Conservation (phyloP, 1,140 invertebrate genomes). For the Steinernema khuongi region DNA sequence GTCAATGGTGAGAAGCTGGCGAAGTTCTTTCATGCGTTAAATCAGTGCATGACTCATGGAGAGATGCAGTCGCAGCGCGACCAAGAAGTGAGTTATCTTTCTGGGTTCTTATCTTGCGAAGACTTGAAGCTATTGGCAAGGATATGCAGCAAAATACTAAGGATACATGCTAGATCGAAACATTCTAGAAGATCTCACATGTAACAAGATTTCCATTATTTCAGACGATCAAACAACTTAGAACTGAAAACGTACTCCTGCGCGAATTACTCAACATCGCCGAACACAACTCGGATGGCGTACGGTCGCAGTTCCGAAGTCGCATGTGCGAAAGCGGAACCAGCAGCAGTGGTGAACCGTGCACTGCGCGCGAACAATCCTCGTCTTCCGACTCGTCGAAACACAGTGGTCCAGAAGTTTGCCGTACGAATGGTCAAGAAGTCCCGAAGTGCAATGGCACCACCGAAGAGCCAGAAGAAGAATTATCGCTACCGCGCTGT, state of each 20-base stretch:
- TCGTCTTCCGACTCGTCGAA: background rate
- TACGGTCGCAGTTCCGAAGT: background rate
- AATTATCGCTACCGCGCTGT: background rate
- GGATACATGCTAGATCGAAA: too few relatives aligned
- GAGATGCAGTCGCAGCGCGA: background rate
- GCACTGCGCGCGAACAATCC: background rate
- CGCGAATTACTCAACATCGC: constrained; percentile 6
- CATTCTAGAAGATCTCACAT: too few relatives aligned
- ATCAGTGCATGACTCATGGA: background rate
- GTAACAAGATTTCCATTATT: too few relatives aligned
- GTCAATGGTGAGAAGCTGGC: background rate
- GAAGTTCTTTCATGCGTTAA: background rate
- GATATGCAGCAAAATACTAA: too few relatives aligned
- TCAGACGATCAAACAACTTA: constrained; percentile 1
- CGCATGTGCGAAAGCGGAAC: background rate
- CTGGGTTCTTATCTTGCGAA: background rate
- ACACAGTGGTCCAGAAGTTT: background rate
- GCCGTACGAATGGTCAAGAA: background rate
- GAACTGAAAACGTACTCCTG: background rate
- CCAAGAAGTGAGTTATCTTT: background rate
- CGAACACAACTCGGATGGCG: background rate
- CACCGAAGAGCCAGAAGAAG: background rate
- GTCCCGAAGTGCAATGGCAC: background rate
- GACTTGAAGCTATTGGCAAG: too few relatives aligned
- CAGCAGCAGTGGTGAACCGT: background rate